Evolutionary conservation across 2,113 vertebrate genomes (phyloP).

Genomic region (Boulengeromyrus knoepffleri): DNA sequence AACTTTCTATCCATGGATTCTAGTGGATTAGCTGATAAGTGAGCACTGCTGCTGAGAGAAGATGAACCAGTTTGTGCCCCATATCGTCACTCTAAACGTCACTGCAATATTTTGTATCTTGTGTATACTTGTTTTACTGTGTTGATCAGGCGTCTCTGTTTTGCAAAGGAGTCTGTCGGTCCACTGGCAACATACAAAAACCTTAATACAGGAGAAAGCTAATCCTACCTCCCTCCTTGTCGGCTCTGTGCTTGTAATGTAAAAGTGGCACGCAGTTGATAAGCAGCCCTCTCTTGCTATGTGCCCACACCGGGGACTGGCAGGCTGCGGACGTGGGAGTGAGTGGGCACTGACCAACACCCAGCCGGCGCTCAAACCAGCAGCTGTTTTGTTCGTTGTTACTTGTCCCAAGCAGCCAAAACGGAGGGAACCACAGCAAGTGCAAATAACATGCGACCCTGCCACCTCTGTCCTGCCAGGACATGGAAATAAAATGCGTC

Average conservation of each 20-base stretch:
- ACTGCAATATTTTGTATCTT: background rate
- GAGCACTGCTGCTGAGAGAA: background rate
- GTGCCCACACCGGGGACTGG: slow-evolving; percentile 8
- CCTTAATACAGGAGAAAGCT: background rate
- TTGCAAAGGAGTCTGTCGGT: background rate
- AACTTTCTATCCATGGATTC: background rate
- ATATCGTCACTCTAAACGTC: background rate
- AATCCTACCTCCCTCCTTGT: background rate
- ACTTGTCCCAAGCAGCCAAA: background rate
- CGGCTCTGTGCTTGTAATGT: background rate
- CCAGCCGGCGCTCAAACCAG: background rate
- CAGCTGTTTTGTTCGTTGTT: slow-evolving; percentile 6
- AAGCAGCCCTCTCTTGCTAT: background rate
- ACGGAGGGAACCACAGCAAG: background rate
- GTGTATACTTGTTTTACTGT: background rate
- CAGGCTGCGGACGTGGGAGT: slow-evolving; percentile 9
- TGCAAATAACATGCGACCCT: background rate
- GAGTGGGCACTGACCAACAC: slow-evolving; percentile 4
- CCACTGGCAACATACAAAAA: background rate
- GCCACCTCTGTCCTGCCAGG: background rate
- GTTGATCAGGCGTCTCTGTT: background rate
- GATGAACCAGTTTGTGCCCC: background rate
- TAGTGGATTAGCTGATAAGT: background rate
- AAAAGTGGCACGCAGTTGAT: background rate
- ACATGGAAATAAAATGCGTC: background rate